A percentile compares a stretch with the other conserved stretches of the same genome.
These are phyloP conservation scores for Jaculus jaculus DNA, from an alignment of 2,113 vertebrate genomes.

Conservation along the genomic window DNA sequence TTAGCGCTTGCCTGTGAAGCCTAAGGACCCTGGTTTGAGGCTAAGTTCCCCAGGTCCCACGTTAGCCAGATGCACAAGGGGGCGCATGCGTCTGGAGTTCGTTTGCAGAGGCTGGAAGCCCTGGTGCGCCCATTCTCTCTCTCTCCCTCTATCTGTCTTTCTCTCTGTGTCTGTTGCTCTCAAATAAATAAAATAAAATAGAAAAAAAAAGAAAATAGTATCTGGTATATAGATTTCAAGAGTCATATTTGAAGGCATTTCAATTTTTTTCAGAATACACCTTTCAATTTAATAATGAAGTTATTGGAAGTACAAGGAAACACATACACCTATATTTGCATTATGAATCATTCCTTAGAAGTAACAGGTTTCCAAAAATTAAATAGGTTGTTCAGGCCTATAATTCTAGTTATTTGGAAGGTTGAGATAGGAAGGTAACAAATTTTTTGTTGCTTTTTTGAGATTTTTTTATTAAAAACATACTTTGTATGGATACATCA, in stretches of 20 bases:
- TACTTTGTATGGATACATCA: too few relatives aligned
- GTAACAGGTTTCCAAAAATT: slow-evolving; percentile 52
- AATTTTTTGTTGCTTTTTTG: not conserved
- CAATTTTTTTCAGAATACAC: slow-evolving; percentile 27
- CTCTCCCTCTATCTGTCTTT: too few relatives aligned
- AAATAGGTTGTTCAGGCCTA: not conserved
- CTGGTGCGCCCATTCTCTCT: too few relatives aligned
- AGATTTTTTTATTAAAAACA: too few relatives aligned
- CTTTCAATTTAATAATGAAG: slow-evolving; percentile 45
- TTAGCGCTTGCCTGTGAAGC: too few relatives aligned
- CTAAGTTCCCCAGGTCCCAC: too few relatives aligned
- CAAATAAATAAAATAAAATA: too few relatives aligned
- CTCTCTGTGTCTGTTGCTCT: too few relatives aligned
- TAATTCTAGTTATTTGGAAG: not conserved
- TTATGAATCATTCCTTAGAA: slow-evolving; percentile 58
- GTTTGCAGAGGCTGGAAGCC: too few relatives aligned
- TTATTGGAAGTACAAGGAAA: slow-evolving; percentile 27
- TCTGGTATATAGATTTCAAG: slow-evolving; percentile 27
- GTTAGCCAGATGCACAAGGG: too few relatives aligned
- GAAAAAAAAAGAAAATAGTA: slow-evolving; percentile 17
- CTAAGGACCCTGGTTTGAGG: too few relatives aligned
- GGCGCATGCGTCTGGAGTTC: too few relatives aligned
- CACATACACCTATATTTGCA: slow-evolving; percentile 41
- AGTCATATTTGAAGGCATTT: slow-evolving; percentile 22
- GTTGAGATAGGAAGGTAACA: not conserved